Base-by-base conservation (phyloP, 1,140 invertebrate species). In the Hesperophylax magnus region DNA sequence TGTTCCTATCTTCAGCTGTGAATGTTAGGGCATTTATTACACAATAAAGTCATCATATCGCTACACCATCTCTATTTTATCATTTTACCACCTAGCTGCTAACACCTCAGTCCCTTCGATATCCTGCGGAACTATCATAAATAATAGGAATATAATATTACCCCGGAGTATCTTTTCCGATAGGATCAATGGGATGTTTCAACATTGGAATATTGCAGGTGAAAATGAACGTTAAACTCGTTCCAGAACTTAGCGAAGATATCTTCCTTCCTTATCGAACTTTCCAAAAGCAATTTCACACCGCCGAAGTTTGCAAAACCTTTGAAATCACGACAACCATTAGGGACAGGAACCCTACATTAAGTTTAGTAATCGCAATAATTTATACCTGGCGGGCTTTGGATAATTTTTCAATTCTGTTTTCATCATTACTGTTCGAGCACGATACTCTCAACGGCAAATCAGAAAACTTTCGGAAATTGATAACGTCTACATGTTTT, bases 271-370 rank as follows among this genome's bases (percentile, higher is more conserved):
- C 67, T 71, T 47, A 52, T 53, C 39, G 47, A 71, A 71, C 67
- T 71, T 71, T 71, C 67, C 67, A 9, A 71, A 71, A 71, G 67
- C 67, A 71, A 71, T 71, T 71, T 71, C 67, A 71, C 67, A 22
- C 67, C 17, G 67, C 39, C 39, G 9, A 71, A 71, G 67, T 71
- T 71, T 18, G 67, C 34, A 22, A 71, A 47, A 71, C 67, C 67
- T 71, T 71, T 71, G 39, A 53, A 52, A 71, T 71, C 67, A 71
- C 67, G 67, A 47, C 34, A 47, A 52, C 67, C 22, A 53, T 71
- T 71, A 71, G 18, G 67, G 34, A 15, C 11, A 9, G 31, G 39
- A 52, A 71, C 39, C 39, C n/a, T 71, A 71, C 39, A 71, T 71
- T 71, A 71, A 71, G 34, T 71, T 71, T 71, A 22, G 17, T 71